These are phyloP conservation scores for Poliocrania exsul DNA, from an alignment of 2,797 vertebrate genomes.

Conservation along the genomic window DNA sequence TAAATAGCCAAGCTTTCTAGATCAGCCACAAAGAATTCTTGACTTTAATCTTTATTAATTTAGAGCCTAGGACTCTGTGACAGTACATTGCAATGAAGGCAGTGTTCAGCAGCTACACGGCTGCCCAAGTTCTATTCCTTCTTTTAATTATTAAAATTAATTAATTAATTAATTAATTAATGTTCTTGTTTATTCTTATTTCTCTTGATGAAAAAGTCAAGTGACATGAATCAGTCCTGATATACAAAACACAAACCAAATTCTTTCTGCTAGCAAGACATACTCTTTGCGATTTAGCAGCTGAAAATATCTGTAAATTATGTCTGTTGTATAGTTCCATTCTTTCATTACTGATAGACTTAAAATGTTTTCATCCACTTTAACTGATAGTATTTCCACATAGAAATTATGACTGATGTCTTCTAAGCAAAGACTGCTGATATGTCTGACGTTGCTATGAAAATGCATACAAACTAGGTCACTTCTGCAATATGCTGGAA, in stretches of 20 bases:
- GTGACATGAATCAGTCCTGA: not conserved
- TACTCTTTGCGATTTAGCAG: not conserved
- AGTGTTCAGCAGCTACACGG: not conserved
- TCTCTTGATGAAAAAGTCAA: not conserved
- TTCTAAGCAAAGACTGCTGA: not conserved
- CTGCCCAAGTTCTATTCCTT: not conserved
- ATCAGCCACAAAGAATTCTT: conserved; percentile 4
- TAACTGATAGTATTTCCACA: not conserved
- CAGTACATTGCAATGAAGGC: not conserved
- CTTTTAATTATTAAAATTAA: not conserved
- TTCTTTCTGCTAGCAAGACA: not conserved
- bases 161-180: not conserved
- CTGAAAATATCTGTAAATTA: not conserved
- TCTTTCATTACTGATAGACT: not conserved
- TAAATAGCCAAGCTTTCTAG: not conserved
- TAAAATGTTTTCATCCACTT: not conserved
- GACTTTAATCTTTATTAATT: not conserved
- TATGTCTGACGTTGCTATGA: not conserved
- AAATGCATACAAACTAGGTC: not conserved
- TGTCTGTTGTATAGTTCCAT: not conserved
- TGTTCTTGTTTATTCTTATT: not conserved
- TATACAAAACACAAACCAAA: not conserved
- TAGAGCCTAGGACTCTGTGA: not conserved
- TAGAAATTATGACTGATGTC: not conserved
- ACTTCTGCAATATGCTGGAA: not conserved